Evolutionary conservation across 2,797 vertebrate genomes (phyloP).

Genomic region (Chrosomus eos): DNA sequence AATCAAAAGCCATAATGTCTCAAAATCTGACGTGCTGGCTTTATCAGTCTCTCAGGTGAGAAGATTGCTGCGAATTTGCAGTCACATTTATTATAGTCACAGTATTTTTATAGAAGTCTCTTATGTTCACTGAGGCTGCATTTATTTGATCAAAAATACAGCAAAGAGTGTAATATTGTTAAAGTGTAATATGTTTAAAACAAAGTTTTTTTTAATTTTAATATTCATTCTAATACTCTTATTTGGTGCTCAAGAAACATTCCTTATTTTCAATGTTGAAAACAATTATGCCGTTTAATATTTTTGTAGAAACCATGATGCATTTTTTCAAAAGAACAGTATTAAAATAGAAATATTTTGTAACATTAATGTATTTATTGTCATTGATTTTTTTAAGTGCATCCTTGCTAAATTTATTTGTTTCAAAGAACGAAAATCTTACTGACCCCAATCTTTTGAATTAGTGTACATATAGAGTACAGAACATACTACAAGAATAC

Average conservation of each 20-base stretch:
- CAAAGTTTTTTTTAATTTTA: too few relatives aligned
- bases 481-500: neutral
- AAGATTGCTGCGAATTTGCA: neutral
- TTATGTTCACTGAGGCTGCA: neutral
- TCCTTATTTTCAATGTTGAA: neutral
- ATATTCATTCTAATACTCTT: neutral
- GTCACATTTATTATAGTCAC: neutral
- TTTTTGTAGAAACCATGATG: neutral
- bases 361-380: too few relatives aligned
- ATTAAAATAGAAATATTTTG: too few relatives aligned
- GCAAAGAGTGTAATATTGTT: neutral
- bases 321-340: too few relatives aligned
- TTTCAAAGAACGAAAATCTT: neutral
- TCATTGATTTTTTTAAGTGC: too few relatives aligned
- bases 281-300: neutral
- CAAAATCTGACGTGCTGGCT: conserved; percentile 82
- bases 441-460: neutral
- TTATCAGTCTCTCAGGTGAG: conserved; percentile 84
- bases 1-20: conserved; percentile 79
- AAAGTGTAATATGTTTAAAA: neutral
- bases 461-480: neutral
- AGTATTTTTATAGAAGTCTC: neutral
- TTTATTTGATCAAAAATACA: neutral
- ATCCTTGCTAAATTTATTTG: neutral
- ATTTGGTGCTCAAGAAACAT: neutral